Conservation (phyloP, 2,888 invertebrate species). For the Muschampia plurimacula region DNA sequence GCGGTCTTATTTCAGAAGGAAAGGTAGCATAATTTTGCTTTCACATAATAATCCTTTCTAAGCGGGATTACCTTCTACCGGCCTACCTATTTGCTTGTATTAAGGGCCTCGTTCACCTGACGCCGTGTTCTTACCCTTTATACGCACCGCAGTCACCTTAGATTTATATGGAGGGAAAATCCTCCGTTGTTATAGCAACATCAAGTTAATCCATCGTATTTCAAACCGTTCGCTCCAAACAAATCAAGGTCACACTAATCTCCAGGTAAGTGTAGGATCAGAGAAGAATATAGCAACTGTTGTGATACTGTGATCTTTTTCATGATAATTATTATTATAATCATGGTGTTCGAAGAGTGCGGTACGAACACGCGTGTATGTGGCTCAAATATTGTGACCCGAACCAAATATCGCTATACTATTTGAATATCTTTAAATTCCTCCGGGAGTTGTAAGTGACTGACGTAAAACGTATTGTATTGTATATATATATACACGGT, state of each 20-base stretch:
- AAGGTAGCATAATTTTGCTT: slow-evolving; percentile 56
- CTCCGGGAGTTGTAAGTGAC: too few relatives aligned
- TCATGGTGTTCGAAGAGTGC: too few relatives aligned
- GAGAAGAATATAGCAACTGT: neutral
- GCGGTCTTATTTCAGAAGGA: slow-evolving; percentile 14
- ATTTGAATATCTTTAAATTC: too few relatives aligned
- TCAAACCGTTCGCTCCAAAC: slow-evolving; percentile 36
- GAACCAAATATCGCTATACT: too few relatives aligned
- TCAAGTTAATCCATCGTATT: slow-evolving; percentile 41
- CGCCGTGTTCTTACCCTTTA: slow-evolving; percentile 65
- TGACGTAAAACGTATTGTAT: too few relatives aligned
- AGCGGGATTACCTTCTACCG: slow-evolving; percentile 72
- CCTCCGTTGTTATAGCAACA: slow-evolving; percentile 51
- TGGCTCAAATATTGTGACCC: too few relatives aligned
- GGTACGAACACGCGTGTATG: too few relatives aligned
- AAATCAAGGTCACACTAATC: slow-evolving; percentile 31
- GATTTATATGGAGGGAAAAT: slow-evolving; percentile 59
- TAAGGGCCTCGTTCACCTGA: slow-evolving; percentile 69
- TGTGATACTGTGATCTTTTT: too few relatives aligned
- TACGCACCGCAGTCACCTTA: slow-evolving; percentile 61
- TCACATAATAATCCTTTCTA: slow-evolving; percentile 72
- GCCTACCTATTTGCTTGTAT: slow-evolving; percentile 68
- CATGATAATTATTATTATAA: too few relatives aligned
- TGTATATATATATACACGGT: too few relatives aligned
- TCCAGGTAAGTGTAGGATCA: slow-evolving; percentile 24